Percentiles rank a stretch among this genome's conserved stretches.
Evolutionary conservation across 2,113 vertebrate species (phyloP).

Genomic region (Microcebus ravelobensis): DNA sequence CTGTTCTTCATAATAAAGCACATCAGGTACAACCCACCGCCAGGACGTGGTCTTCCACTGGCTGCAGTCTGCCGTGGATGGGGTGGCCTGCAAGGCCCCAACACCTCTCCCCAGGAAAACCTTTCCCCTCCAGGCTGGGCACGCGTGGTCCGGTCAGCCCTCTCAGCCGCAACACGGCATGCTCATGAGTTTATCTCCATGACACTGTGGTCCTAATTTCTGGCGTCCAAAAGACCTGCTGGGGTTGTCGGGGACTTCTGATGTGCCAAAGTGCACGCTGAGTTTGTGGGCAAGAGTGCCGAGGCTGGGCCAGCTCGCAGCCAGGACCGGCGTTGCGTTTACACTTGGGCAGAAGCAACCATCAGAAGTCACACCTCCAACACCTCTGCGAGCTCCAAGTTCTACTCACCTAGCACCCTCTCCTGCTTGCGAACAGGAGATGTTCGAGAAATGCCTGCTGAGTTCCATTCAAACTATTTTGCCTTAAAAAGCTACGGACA

Average conservation of each 20-base stretch:
- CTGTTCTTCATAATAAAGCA: neutral
- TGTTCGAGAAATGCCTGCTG: neutral
- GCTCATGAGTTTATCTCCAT: neutral
- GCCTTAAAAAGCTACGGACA: neutral
- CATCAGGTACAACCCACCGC: neutral
- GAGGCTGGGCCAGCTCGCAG: fast-evolving
- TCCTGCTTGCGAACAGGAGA: fast-evolving
- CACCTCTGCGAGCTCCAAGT: fast-evolving
- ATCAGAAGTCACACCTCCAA: fast-evolving
- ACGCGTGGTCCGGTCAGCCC: neutral
- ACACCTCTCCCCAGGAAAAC: neutral
- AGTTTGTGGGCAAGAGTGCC: fast-evolving
- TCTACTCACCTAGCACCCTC: neutral
- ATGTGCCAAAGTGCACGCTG: fast-evolving
- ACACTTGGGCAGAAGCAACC: neutral
- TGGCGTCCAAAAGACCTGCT: neutral
- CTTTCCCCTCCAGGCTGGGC: neutral
- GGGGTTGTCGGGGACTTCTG: neutral
- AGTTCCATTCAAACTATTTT: neutral
- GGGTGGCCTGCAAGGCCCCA: fast-evolving
- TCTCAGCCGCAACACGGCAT: neutral
- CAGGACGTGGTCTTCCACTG: neutral
- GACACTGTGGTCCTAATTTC: neutral
- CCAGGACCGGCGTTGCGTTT: fast-evolving
- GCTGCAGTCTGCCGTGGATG: neutral